Evolutionary conservation across 2,113 vertebrate genomes (phyloP).

Genomic region (Saimiri boliviensis): DNA sequence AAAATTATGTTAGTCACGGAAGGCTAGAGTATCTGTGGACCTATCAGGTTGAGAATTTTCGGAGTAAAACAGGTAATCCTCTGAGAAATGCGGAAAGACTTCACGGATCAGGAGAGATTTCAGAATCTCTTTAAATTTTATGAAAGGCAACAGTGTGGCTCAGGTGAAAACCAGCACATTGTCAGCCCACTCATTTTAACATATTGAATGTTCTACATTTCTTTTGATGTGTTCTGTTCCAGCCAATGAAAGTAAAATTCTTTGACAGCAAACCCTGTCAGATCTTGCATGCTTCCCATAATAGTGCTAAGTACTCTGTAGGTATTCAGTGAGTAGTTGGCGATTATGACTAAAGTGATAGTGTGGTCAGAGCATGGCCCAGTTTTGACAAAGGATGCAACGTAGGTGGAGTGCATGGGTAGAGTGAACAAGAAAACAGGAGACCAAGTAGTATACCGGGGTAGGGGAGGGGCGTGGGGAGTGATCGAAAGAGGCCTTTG

Average conservation of each 20-base stretch:
- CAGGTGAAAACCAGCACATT: neutral
- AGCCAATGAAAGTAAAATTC: neutral
- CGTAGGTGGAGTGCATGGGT: neutral
- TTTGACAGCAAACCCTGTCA: neutral
- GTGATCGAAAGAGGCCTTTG: neutral
- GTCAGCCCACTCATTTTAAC: neutral
- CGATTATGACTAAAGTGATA: neutral
- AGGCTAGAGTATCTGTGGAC: neutral
- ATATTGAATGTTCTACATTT: neutral
- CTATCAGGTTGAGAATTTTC: neutral
- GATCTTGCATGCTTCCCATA: neutral
- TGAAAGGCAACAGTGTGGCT: neutral
- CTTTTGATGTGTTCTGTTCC: neutral
- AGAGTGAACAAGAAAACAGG: neutral
- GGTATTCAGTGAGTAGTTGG: neutral
- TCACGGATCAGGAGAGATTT: neutral
- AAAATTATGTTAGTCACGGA: neutral
- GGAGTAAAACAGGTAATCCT: neutral
- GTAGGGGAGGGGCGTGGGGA: too few species aligned
- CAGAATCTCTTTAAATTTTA: neutral
- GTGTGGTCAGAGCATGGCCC: neutral
- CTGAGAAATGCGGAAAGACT: neutral
- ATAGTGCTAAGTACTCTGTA: neutral
- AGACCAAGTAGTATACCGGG: neutral
- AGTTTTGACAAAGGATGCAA: neutral